A percentile compares a stretch with the other conserved stretches of the same genome.
Conservation (phyloP, 2,797 vertebrate species). For the Melanotaenia parkinsoni region DNA sequence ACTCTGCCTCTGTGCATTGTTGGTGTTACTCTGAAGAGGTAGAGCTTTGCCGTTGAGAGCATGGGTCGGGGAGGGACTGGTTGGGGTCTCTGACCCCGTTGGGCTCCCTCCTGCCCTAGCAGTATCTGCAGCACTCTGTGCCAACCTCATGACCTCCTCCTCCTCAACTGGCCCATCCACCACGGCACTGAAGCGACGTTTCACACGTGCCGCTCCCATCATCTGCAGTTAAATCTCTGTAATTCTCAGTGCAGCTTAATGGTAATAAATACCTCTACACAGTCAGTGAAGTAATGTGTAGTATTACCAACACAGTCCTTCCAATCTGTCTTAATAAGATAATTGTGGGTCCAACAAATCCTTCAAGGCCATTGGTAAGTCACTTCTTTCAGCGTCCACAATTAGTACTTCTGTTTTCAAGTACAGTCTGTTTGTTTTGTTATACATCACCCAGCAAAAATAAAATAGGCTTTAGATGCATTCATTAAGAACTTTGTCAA, state of each 20-base stretch:
- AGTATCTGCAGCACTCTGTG: slow-evolving; percentile 79
- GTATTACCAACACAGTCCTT: slow-evolving; percentile 17
- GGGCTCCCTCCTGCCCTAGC: slow-evolving; percentile 70
- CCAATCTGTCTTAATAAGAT: slow-evolving; percentile 29
- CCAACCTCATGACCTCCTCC: slow-evolving; percentile 86
- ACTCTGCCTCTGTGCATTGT: slow-evolving; percentile 69
- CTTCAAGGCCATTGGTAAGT: slow-evolving; percentile 42
- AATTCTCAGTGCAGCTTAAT: slow-evolving; percentile 25
- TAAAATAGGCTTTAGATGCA: slow-evolving; percentile 17
- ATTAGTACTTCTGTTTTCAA: slow-evolving; percentile 18
- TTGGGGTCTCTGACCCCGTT: slow-evolving; percentile 63
- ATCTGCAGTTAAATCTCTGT: slow-evolving; percentile 19
- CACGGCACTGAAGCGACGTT: slow-evolving; percentile 86
- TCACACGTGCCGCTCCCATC: slow-evolving; percentile 87
- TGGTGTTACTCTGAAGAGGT: slow-evolving; percentile 68
- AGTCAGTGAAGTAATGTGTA: slow-evolving; percentile 20
- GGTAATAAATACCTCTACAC: slow-evolving; percentile 11
- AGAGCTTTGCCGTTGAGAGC: slow-evolving; percentile 77
- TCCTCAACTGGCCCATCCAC: slow-evolving; percentile 84
- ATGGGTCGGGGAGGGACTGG: slow-evolving; percentile 67
- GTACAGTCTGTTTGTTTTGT: slow-evolving; percentile 25
- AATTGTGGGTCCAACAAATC: slow-evolving; percentile 37
- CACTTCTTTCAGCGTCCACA: slow-evolving; percentile 24
- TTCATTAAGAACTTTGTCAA: slow-evolving; percentile 32
- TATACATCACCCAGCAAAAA: slow-evolving; percentile 23